Evolutionary conservation across 1,140 invertebrate species (phyloP), one percentile per base, ranked within the genome.

Genomic region (Drosophila obscura): DNA sequence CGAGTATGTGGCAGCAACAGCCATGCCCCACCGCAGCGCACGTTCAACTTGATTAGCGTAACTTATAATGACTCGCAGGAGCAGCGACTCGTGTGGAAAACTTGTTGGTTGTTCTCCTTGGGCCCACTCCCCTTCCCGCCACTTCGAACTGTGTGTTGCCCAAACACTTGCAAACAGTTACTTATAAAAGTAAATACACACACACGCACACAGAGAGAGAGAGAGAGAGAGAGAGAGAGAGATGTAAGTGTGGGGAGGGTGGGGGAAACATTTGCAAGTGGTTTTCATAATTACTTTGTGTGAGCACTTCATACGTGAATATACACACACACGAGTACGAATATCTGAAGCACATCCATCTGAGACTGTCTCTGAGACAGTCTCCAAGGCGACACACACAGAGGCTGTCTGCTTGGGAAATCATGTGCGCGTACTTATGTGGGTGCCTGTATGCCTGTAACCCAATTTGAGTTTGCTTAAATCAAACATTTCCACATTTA

Each of bases 31-130:
- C 48, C 24, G 9, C 76, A 44, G 6, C 60, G 72, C 79, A 82
- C 79, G 83, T 88, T 88, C 83, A 88, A 83, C 76, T 88, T 88
- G 84, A 88, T 88, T 88, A 88, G 83, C 83, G 79, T 69, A 87
- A 87, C 83, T 87, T 79, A 76, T 88, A 88, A 88, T 87, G 79
- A 87, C 79, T 83, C 77, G 77, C 81, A 85, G 66, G 80, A 78
- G 81, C 55, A 69, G 77, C 64, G 64, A 72, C 28, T 68, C 43
- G 8, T 28, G 61, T 24, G 61, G 44, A 55, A 62, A 62, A 73
- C 69, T 73, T 76, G 68, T 57, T 67, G 62, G 71, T 58, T 69
- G 44, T 48, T 16, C 51, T 22, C 31, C 19, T 19, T 41, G 28
- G 16, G 16, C 41, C 16, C 0, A 3, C 3, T 0, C 22, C 22